Base-by-base conservation (phyloP, 2,888 invertebrate species). In the Pachydiplax longipennis region DNA sequence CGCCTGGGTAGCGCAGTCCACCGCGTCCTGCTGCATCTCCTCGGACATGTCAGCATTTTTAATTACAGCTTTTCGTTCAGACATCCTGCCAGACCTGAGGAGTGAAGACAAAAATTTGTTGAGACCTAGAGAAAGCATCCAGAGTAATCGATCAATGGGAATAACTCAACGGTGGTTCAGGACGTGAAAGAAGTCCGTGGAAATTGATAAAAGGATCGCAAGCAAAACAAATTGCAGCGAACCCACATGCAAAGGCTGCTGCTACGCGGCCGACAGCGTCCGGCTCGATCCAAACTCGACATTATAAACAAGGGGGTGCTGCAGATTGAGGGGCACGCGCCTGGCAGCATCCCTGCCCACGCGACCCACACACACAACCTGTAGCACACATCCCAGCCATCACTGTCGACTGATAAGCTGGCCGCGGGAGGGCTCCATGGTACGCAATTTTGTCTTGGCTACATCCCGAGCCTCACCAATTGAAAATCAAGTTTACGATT, bases 21-120 rank as follows among this genome's bases (percentile, higher is more conserved):
- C 99, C 92, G 99, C 99, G 94, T 99, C 99, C 94, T 99, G 99
- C 96, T 99, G 99, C 99, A 99, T 99, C 95, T 99, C 99, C 95
- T 99, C 99, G 93, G 98, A 97, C 99, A 99, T 99, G 95, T 99
- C 99, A 93, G 99, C 99, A 96, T 99, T 99, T 96, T 99, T 99
- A 94, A 99, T 99, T 92, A 99, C 99, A 94, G 99, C 99, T 95
- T 99, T 99, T 94, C 99, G 97, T 96, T 99, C 99, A 94, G 98
- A 97, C 99, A 98, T 98, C 94, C 96, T 97, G 93, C 81, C 90
- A 61, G 91, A 82, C 83, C 91, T 91, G 37, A 18, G 61, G 2
- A 22, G 0, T n/a, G 5, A 22, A 87, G 18, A 40, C 6, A 37
- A 87, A 61, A 18, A 37, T 15, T 25, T 8, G 0, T n/a, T 8